Evolutionary conservation across 2,113 vertebrate genomes (phyloP).

Genomic region (Heteronetta atricapilla): DNA sequence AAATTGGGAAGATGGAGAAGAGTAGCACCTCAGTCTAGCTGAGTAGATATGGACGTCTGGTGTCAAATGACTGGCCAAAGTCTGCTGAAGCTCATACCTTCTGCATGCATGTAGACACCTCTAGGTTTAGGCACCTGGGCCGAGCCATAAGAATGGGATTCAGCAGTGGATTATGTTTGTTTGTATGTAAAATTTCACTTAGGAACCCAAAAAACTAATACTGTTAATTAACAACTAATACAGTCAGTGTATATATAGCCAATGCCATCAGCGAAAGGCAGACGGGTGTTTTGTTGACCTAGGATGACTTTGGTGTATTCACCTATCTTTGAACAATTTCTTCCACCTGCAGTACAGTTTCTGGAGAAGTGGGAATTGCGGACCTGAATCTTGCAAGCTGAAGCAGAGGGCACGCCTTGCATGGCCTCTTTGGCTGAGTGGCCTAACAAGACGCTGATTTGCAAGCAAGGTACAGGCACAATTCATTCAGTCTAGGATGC

Average conservation of each 20-base stretch:
- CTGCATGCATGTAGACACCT: too few species aligned
- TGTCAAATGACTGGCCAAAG: neutral
- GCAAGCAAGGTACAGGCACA: neutral
- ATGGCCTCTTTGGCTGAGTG: neutral
- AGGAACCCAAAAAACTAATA: neutral
- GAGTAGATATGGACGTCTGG: neutral
- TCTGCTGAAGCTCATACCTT: neutral
- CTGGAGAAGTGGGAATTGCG: neutral
- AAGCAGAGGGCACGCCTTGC: neutral
- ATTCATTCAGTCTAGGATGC: neutral
- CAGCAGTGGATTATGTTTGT: neutral
- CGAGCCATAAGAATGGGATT: neutral
- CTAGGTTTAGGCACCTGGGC: neutral
- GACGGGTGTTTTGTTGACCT: neutral
- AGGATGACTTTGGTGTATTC: neutral
- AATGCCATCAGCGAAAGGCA: rapidly evolving
- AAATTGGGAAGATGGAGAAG: neutral
- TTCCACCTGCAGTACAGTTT: neutral
- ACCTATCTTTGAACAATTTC: neutral
- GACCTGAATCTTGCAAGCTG: neutral
- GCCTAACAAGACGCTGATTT: neutral
- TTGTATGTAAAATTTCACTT: neutral
- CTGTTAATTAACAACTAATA: too few species aligned
- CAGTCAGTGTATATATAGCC: neutral
- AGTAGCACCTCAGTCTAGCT: neutral